Percentiles rank a stretch among this genome's conserved stretches.
phyloP scores from a whole-genome alignment of 2,888 invertebrate species.

The Agriopis leucophaearia region DNA sequence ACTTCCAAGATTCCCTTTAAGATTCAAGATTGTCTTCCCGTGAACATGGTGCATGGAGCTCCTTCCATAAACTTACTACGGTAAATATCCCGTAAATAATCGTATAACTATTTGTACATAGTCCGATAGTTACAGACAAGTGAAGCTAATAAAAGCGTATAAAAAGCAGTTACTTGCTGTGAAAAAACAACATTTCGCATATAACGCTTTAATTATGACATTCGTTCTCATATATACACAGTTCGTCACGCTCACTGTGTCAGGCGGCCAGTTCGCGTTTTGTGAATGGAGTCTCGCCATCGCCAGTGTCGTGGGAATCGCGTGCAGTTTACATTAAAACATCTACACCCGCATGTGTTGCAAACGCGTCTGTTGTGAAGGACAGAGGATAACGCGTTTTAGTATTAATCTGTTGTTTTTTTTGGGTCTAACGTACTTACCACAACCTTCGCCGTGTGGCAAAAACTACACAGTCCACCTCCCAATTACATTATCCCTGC shows the following conservation, averaged over 20 bases:
- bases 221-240: slow-evolving; percentile 39
- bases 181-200: slow-evolving; percentile 14
- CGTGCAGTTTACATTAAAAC: slow-evolving; percentile 48
- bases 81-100: no score
- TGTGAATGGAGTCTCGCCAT: slow-evolving; percentile 48
- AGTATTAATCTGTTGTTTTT: neutral
- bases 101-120: no score
- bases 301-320: slow-evolving; percentile 62
- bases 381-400: neutral
- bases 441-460: no score
- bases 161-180: slow-evolving; percentile 4
- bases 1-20: no score
- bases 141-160: no score
- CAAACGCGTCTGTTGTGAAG: slow-evolving; percentile 37
- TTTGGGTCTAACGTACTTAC: no score
- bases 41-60: no score
- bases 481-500: no score
- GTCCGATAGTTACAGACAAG: neutral
- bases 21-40: no score
- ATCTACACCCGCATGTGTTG: slow-evolving; percentile 58
- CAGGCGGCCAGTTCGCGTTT: slow-evolving; percentile 44
- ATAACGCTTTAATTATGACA: slow-evolving; percentile 21
- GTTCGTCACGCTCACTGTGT: slow-evolving; percentile 50
- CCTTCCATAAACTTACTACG: no score
- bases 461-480: no score